Base-by-base conservation (phyloP, 2,888 invertebrate genomes). In the Mycogona germanica region DNA sequence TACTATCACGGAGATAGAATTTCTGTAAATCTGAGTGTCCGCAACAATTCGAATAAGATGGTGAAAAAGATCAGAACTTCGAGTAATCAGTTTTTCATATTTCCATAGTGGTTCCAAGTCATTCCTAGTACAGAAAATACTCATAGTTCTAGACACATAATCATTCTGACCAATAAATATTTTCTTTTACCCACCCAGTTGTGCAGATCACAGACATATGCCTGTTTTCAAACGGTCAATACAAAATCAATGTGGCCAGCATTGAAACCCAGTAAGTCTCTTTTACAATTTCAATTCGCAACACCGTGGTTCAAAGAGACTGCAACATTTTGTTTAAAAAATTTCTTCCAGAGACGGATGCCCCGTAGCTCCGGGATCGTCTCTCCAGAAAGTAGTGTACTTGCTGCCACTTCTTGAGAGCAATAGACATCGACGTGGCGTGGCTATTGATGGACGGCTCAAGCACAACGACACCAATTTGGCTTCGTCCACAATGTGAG, bases 151-250 rank as follows among this genome's bases (percentile, higher is more conserved):
- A n/a, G n/a, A n/a, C n/a, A n/a, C n/a, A n/a, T n/a, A n/a, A n/a
- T n/a, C n/a, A n/a, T n/a, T n/a, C n/a, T n/a, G n/a, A n/a, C n/a
- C n/a, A n/a, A n/a, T n/a, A n/a, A n/a, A n/a, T n/a, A n/a, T n/a
- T n/a, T n/a, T n/a, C n/a, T n/a, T n/a, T n/a, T n/a, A n/a, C n/a
- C n/a, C n/a, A n/a, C n/a, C 17, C 66, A 79, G 82, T 92, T 51
- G 86, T 91, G 69, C 95, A 96, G 73, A 87, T 89, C 42, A 92
- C 95, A 23, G 95, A 95, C 72, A 91, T 95, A 54, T 87, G 92
- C 61, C 79, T 96, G 60, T 95, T 95, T 76, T 92, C 92, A 71
- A 91, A 87, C 67, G 95, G 95, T 0, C 92, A 93, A 69, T 95
- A 91, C 71, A 78, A 91, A 57, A 87, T 89, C 62, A 79, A 85